Conservation (phyloP, 2,888 invertebrate species). For the Scelioninae gen. 2 region DNA sequence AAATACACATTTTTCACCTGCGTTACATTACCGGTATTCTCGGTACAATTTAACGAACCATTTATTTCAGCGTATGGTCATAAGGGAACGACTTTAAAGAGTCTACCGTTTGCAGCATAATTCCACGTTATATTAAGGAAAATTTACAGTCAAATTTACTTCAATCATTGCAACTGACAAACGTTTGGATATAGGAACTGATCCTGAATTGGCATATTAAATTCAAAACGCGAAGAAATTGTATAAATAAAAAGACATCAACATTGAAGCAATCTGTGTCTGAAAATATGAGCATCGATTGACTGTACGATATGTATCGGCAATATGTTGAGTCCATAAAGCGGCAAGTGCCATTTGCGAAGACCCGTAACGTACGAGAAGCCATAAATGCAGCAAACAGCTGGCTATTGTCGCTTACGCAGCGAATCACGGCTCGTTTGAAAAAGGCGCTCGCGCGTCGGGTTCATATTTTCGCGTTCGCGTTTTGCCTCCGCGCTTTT, state of each 20-base stretch:
- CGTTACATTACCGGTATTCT: no score
- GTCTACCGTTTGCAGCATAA: no score
- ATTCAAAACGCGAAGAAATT: neutral
- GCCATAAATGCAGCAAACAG: constrained; percentile 59
- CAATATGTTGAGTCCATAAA: constrained; percentile 43
- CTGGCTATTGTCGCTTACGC: constrained; percentile 47
- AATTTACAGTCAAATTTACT: no score
- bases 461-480: constrained; percentile 17
- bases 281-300: constrained; percentile 56
- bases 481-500: neutral
- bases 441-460: constrained; percentile 23
- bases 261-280: constrained; percentile 31
- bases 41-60: no score
- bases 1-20: no score
- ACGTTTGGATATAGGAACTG: no score
- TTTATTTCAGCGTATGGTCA: no score
- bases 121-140: no score
- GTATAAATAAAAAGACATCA: constrained; percentile 10
- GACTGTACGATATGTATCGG: constrained; percentile 26
- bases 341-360: constrained; percentile 51
- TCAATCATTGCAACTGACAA: no score
- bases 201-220: no score
- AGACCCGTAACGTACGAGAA: constrained; percentile 59
- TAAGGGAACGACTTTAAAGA: no score
- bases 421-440: constrained; percentile 28